Evolutionary conservation across 1,140 invertebrate species (phyloP).

Genomic region (Cyclargus thomasi): DNA sequence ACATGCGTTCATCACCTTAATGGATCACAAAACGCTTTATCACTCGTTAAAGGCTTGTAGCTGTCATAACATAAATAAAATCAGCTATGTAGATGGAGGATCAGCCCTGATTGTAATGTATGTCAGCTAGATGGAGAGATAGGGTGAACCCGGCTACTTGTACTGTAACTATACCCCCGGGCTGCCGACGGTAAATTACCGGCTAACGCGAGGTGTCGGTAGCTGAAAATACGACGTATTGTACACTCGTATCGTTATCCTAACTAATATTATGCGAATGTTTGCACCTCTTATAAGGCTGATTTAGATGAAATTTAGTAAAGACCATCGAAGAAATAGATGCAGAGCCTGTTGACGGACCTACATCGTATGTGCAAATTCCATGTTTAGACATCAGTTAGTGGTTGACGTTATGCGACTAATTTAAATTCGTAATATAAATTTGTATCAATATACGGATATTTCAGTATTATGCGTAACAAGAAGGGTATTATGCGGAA

Average conservation of each 20-base stretch:
- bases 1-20: neutral
- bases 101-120: conserved; percentile 50
- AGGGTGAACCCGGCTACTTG: conserved; percentile 38
- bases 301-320: too few relatives aligned
- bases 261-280: neutral
- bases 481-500: too few relatives aligned
- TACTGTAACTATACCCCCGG: conserved; percentile 44
- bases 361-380: too few relatives aligned
- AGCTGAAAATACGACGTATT: conserved; percentile 32
- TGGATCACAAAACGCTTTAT: neutral
- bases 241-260: conserved; percentile 13
- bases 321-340: too few relatives aligned
- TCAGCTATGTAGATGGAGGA: conserved; percentile 24
- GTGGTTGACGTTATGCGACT: too few relatives aligned
- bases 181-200: conserved; percentile 53
- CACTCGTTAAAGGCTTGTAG: conserved; percentile 5
- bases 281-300: neutral
- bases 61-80: conserved; percentile 22
- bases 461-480: too few relatives aligned
- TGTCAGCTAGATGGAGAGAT: conserved; percentile 53
- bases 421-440: too few relatives aligned
- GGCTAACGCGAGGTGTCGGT: conserved; percentile 36
- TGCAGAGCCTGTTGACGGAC: too few relatives aligned
- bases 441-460: too few relatives aligned
- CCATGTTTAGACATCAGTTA: too few relatives aligned